Percentiles rank a stretch among this genome's conserved stretches.
Evolutionary conservation across 2,797 vertebrate genomes (phyloP).

Genomic region (Pangasius djambal): DNA sequence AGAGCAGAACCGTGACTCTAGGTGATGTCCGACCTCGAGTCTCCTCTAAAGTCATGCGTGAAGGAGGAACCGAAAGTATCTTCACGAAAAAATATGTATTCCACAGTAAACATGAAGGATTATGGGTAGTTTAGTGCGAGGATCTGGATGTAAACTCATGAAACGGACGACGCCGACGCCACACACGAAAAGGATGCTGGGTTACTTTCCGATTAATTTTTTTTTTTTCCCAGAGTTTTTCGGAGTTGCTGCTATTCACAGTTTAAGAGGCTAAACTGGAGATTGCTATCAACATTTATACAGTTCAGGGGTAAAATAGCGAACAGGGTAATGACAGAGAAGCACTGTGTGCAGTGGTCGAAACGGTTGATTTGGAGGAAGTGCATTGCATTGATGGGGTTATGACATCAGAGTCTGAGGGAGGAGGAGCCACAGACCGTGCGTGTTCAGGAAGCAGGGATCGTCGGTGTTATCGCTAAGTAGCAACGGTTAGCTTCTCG

Average conservation of each 20-base stretch:
- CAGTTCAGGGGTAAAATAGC: slow-evolving; percentile 27
- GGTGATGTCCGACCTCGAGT: slow-evolving; percentile 18
- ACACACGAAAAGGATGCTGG: slow-evolving; percentile 1
- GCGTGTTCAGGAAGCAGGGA: slow-evolving; percentile 58
- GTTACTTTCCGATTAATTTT: neutral
- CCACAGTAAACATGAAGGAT: slow-evolving; percentile 24
- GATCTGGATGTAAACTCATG: slow-evolving; percentile 8
- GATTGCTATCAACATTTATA: slow-evolving; percentile 45
- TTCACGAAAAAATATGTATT: slow-evolving; percentile 38
- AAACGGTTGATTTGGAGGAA: slow-evolving; percentile 4
- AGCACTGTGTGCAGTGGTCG: neutral
- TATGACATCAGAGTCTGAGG: slow-evolving; percentile 51
- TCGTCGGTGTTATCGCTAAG: slow-evolving; percentile 56
- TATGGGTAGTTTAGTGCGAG: neutral
- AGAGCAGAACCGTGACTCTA: slow-evolving; percentile 52
- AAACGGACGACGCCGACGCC: neutral
- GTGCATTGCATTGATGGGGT: neutral
- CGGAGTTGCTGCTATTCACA: slow-evolving; percentile 29
- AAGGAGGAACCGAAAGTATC: slow-evolving; percentile 49
- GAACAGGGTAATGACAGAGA: slow-evolving; percentile 6
- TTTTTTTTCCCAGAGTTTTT: neutral
- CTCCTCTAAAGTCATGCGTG: slow-evolving; percentile 48
- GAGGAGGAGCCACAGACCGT: slow-evolving; percentile 65
- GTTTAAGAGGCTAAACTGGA: slow-evolving; percentile 37
- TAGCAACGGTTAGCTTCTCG: slow-evolving; percentile 60